Evolutionary conservation across 2,797 vertebrate genomes (phyloP).

Genomic region (Lacerta bilineata): DNA sequence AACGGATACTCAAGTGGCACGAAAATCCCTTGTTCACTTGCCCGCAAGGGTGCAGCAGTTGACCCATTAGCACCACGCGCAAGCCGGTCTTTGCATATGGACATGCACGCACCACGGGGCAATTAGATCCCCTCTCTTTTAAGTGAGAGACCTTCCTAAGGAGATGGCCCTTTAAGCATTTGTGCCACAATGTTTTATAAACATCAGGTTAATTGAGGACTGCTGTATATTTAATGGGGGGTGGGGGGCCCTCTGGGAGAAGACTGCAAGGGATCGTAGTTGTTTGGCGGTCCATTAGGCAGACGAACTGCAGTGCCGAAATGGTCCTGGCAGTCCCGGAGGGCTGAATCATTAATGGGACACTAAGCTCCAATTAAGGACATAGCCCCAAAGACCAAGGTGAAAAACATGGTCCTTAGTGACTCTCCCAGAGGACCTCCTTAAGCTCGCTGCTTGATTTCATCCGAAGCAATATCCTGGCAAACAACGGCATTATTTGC

Average conservation of each 20-base stretch:
- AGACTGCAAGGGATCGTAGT: constrained; percentile 65
- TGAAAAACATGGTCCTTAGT: constrained; percentile 79
- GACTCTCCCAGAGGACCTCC: constrained; percentile 79
- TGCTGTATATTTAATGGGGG: constrained; percentile 69
- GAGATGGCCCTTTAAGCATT: constrained; percentile 69
- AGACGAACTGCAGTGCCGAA: constrained; percentile 68
- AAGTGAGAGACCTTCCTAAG: constrained; percentile 62
- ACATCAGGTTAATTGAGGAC: constrained; percentile 80
- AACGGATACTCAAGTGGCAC: constrained; percentile 53
- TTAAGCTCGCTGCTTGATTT: constrained; percentile 78
- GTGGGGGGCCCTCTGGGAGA: constrained; percentile 64
- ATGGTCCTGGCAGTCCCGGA: constrained; percentile 78
- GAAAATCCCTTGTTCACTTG: constrained; percentile 55
- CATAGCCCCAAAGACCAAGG: constrained; percentile 84
- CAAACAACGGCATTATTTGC: constrained; percentile 48
- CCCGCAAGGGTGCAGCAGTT: constrained; percentile 56
- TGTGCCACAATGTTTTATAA: constrained; percentile 55
- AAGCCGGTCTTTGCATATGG: constrained; percentile 70
- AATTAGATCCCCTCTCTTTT: constrained; percentile 63
- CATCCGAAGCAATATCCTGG: constrained; percentile 46
- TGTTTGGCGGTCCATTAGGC: constrained; percentile 79
- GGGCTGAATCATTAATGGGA: constrained; percentile 86
- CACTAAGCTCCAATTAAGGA: constrained; percentile 91
- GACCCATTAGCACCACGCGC: constrained; percentile 65
- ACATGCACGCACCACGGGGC: constrained; percentile 57